Evolutionary conservation across 2,797 vertebrate genomes (phyloP).

Genomic region (Pangasius macronema): DNA sequence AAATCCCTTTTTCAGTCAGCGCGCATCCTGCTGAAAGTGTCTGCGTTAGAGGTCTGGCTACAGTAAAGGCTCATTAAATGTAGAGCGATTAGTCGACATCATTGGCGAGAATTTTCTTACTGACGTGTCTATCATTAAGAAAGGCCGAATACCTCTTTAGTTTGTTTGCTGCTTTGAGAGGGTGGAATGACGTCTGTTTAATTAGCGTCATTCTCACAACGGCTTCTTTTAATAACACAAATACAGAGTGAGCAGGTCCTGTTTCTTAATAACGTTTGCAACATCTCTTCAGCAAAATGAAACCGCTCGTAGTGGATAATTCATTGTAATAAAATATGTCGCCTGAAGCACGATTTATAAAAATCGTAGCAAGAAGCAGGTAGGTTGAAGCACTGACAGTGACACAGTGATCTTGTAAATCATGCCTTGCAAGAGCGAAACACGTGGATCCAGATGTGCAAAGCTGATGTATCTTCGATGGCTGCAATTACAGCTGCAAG

Average conservation of each 20-base stretch:
- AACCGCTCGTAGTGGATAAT: background rate
- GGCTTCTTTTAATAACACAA: background rate
- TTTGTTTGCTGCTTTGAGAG: background rate
- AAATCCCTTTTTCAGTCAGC: slow-evolving; percentile 44
- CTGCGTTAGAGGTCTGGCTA: background rate
- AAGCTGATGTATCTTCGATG: background rate
- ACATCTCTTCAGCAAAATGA: background rate
- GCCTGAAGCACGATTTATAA: background rate
- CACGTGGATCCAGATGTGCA: background rate
- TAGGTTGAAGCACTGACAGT: background rate
- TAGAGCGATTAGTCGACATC: background rate
- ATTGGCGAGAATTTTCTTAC: background rate
- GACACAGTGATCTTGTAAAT: background rate
- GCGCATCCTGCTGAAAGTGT: slow-evolving; percentile 26
- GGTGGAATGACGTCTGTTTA: background rate
- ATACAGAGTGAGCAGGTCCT: background rate
- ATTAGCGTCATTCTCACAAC: background rate
- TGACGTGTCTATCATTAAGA: background rate
- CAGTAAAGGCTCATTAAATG: background rate
- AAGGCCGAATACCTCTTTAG: background rate
- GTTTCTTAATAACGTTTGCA: background rate
- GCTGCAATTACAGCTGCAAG: background rate
- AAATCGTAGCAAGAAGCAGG: background rate
- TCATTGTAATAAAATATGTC: background rate
- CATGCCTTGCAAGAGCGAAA: background rate